These are phyloP conservation scores for Melinaea marsaeus DNA, from an alignment of 2,888 invertebrate species.

Conservation along the genomic window DNA sequence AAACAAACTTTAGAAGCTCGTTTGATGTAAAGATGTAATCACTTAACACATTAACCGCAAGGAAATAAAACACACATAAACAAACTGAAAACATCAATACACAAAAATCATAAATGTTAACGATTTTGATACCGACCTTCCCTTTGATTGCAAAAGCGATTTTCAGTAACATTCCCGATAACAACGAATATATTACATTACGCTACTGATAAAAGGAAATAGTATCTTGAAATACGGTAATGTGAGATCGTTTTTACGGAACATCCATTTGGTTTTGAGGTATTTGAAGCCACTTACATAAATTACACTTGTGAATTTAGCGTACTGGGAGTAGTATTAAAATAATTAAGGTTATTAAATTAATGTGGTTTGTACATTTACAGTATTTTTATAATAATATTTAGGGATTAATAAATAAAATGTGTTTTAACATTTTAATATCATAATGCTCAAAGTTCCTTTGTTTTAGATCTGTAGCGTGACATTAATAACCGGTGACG, in stretches of 20 bases:
- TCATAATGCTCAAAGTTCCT: background rate
- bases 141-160: slow-evolving; percentile 18
- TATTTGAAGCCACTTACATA: background rate
- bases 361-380: background rate
- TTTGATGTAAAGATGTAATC: background rate
- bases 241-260: slow-evolving; percentile 6
- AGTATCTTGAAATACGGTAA: slow-evolving; percentile 8
- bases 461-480: slow-evolving; percentile 18
- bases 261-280: background rate
- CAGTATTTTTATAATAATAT: background rate
- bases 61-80: background rate
- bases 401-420: background rate
- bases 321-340: too few species aligned
- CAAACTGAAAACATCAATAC: background rate
- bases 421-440: background rate
- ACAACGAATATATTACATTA: slow-evolving; percentile 13
- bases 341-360: background rate
- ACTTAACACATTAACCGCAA: background rate
- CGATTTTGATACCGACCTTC: slow-evolving; percentile 11
- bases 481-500: slow-evolving; percentile 20
- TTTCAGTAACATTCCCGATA: slow-evolving; percentile 16
- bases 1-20: too few species aligned
- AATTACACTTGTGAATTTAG: background rate
- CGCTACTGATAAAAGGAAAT: slow-evolving; percentile 11
- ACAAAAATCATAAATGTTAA: slow-evolving; percentile 7